Conservation (phyloP, 2,797 vertebrate species). For the Rhincodon typus region DNA sequence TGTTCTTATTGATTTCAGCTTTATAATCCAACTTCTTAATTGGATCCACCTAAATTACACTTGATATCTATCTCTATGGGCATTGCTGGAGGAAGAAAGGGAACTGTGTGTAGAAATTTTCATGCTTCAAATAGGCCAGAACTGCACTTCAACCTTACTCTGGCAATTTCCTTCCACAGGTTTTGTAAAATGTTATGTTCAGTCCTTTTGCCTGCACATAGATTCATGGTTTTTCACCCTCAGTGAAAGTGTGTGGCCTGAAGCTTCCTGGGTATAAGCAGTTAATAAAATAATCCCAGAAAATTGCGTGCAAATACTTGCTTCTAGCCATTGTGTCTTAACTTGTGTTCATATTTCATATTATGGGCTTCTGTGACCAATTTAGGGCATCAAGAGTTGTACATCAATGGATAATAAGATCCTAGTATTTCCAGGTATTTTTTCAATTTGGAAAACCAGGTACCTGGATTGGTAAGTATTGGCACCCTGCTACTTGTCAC, state of each 20-base stretch:
- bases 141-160: background rate
- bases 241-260: background rate
- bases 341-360: background rate
- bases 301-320: background rate
- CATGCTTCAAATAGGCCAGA: background rate
- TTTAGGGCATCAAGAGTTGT: background rate
- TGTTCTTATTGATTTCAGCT: background rate
- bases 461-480: background rate
- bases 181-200: background rate
- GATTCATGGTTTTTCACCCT: background rate
- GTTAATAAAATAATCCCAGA: background rate
- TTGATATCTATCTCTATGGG: background rate
- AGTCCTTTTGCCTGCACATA: background rate
- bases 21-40: background rate
- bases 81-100: background rate
- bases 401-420: background rate
- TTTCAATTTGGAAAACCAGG: background rate
- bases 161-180: background rate
- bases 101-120: background rate
- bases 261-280: background rate
- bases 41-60: background rate
- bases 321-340: background rate
- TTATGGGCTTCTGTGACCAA: background rate
- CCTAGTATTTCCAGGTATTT: no score
- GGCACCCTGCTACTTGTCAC: background rate